A percentile compares a stretch with the other conserved stretches of the same genome.
Conservation (phyloP, 2,797 vertebrate genomes). For the Anolis apletophallus region DNA sequence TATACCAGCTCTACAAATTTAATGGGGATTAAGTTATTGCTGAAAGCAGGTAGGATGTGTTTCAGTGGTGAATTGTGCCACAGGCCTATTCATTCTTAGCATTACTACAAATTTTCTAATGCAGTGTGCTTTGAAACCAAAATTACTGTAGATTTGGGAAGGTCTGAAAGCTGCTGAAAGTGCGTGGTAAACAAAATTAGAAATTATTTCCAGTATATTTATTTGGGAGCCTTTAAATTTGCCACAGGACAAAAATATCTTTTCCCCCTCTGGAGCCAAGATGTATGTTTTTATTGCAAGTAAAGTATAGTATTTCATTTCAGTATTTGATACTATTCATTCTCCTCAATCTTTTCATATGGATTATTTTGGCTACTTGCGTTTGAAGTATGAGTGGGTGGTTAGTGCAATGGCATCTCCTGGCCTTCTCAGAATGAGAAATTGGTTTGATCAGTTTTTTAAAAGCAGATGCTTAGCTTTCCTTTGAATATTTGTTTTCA, state of each 20-base stretch:
- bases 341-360: neutral
- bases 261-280: neutral
- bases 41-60: conserved; percentile 6
- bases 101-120: neutral
- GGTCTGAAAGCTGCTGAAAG: conserved; percentile 12
- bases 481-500: neutral
- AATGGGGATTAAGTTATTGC: neutral
- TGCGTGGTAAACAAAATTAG: conserved; percentile 26
- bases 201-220: conserved; percentile 12
- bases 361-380: neutral
- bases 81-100: neutral
- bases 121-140: conserved; percentile 25
- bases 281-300: conserved; percentile 13
- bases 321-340: conserved; percentile 2
- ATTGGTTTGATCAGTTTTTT: neutral
- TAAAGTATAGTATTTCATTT: conserved; percentile 7
- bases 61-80: neutral
- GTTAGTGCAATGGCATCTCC: neutral
- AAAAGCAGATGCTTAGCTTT: neutral
- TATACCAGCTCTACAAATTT: neutral
- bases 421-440: conserved; percentile 14
- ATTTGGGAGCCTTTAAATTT: neutral
- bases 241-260: neutral
- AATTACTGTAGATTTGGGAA: conserved; percentile 19
- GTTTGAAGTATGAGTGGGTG: neutral